phyloP scores from a whole-genome alignment of 1,140 invertebrate genomes.

The Drosophila rufa region DNA sequence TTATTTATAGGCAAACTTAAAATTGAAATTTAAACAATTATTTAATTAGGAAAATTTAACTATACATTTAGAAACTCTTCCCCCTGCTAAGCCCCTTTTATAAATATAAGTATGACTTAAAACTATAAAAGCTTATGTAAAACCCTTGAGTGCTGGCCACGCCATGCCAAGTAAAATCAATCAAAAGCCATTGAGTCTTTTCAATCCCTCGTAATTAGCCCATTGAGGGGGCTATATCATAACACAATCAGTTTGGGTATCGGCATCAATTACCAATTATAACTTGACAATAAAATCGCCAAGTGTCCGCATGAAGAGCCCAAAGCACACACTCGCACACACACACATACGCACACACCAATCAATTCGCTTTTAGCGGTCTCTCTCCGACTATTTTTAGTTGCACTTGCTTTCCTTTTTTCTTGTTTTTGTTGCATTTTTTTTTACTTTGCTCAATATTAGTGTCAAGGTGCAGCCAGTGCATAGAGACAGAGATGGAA shows the following conservation, averaged over 20 bases:
- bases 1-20: too few relatives aligned
- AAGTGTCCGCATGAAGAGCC: constrained; percentile 45
- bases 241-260: constrained; percentile 40
- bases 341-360: constrained; percentile 27
- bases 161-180: constrained; percentile 13
- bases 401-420: constrained; percentile 64
- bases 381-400: constrained; percentile 73
- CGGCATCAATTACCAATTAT: constrained; percentile 53
- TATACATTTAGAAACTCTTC: too few relatives aligned
- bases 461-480: constrained; percentile 78
- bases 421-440: constrained; percentile 21
- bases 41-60: too few relatives aligned
- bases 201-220: constrained; percentile 33
- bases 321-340: not conserved
- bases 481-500: constrained; percentile 44
- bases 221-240: constrained; percentile 20
- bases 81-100: too few relatives aligned
- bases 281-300: constrained; percentile 57
- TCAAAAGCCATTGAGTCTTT: constrained; percentile 22
- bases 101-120: not conserved
- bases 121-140: constrained; percentile 10
- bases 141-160: not conserved
- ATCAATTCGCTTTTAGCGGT: constrained; percentile 69
- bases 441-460: constrained; percentile 72
- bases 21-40: not conserved